Base-by-base conservation (phyloP, 2,888 invertebrate genomes). In the Drosophila phalerata region DNA sequence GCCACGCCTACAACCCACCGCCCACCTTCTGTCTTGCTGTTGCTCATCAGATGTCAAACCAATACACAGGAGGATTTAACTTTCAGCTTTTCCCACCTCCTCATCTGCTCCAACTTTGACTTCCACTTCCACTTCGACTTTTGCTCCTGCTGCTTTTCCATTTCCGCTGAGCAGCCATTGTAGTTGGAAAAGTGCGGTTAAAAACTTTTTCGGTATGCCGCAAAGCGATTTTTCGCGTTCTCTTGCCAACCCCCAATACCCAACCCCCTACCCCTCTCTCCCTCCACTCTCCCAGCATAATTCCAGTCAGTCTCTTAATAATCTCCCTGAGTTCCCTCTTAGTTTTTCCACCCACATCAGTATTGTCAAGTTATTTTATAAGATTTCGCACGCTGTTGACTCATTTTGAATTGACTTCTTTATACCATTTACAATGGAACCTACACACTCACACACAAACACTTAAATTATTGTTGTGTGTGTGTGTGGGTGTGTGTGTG, bases 11-110 rank as follows among this genome's bases (percentile, higher is more conserved):
- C 28, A 28, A 28, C 8, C 8, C 6, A 19, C 34, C n/a, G 25
- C 48, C 32, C 30, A 19, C 43, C 60, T 42, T 42, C 43, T 57
- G 53, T 66, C 66, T 80, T 69, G 73, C 72, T 81, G 76, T 86
- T 86, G 79, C 88, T 85, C 85, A 87, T 85, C 89, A 87, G 79
- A 89, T 87, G 89, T 89, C 87, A 85, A 82, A 69, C 85, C 84
- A 82, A 89, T 89, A 85, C 85, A 78, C 89, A 53, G 73, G 83
- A 87, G 88, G 68, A 78, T 75, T 89, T 75, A 79, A 89, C 88
- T 87, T 82, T 83, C 57, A 48, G 58, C 51, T 51, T n/a, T 17
- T 52, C 42, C 22, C 32, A 10, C n/a, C 28, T 30, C 40, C 30
- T 22, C 52, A 37, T 30, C 37, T 15, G 51, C 38, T 15, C n/a